These are phyloP conservation scores for Rhinopomastus cyanomelas DNA, from an alignment of 2,113 vertebrate species.

Conservation along the genomic window DNA sequence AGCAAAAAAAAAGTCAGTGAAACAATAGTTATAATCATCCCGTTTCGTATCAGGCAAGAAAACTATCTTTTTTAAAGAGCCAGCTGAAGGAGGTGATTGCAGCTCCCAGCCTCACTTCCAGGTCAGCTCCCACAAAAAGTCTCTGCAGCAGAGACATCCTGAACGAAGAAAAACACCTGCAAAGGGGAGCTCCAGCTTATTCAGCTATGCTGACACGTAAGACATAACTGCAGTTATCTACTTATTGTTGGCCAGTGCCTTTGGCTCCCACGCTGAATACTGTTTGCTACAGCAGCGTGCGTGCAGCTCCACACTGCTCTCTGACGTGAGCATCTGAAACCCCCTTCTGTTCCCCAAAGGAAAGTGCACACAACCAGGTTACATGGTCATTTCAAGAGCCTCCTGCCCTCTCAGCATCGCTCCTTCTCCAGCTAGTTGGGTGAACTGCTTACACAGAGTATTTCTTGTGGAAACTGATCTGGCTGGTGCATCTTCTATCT, in stretches of 20 bases:
- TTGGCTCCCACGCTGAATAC: not conserved
- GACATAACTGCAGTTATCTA: not conserved
- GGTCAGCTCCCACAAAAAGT: not conserved
- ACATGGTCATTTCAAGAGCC: not conserved
- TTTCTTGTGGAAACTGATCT: constrained; percentile 20
- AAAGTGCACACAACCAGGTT: not conserved
- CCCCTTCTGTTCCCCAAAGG: not conserved
- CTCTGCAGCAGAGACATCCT: not conserved
- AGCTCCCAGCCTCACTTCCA: not conserved
- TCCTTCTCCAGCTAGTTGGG: not conserved
- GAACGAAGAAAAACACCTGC: not conserved
- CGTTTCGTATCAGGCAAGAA: not conserved
- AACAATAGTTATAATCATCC: not conserved
- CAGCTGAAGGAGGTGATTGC: not conserved
- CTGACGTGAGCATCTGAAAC: not conserved
- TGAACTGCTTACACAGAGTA: not conserved
- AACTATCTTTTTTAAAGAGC: not conserved
- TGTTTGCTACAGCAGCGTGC: not conserved
- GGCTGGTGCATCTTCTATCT: not conserved
- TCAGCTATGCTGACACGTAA: fast-evolving
- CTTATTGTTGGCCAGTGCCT: not conserved
- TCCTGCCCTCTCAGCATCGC: not conserved
- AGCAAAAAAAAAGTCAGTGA: not conserved
- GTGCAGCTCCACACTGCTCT: not conserved
- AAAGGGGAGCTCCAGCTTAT: not conserved